These are phyloP conservation scores for Pantherophis guttatus DNA, from an alignment of 2,113 vertebrate genomes.

Conservation along the genomic window DNA sequence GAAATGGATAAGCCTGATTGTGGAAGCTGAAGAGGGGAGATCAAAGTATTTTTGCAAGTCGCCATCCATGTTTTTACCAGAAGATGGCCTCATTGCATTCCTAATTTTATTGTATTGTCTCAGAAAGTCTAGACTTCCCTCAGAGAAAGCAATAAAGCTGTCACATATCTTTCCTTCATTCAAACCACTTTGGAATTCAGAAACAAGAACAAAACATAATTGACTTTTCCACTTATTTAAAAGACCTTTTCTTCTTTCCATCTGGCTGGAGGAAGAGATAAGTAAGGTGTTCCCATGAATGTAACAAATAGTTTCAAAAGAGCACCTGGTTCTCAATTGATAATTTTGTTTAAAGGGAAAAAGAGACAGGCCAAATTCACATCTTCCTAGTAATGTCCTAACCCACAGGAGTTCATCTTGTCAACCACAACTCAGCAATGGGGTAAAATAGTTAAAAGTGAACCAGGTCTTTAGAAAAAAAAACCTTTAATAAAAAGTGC, in stretches of 20 bases:
- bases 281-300: background rate
- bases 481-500: background rate
- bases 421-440: accelerated
- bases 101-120: background rate
- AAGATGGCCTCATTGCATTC: conserved; percentile 59
- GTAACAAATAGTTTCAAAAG: background rate
- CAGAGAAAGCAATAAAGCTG: background rate
- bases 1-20: background rate
- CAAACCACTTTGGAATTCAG: background rate
- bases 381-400: background rate
- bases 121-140: background rate
- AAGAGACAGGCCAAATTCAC: background rate
- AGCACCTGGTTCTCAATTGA: background rate
- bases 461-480: background rate
- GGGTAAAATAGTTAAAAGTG: background rate
- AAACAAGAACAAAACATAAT: background rate
- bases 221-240: background rate
- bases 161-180: background rate
- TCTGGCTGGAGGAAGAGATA: background rate
- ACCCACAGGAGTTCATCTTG: background rate
- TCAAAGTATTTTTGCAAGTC: background rate
- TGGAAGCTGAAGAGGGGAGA: background rate
- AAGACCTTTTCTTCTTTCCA: background rate
- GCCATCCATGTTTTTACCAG: conserved; percentile 21
- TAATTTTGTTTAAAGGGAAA: background rate